phyloP scores from a whole-genome alignment of 1,140 invertebrate genomes.

The Whitmania pigra region DNA sequence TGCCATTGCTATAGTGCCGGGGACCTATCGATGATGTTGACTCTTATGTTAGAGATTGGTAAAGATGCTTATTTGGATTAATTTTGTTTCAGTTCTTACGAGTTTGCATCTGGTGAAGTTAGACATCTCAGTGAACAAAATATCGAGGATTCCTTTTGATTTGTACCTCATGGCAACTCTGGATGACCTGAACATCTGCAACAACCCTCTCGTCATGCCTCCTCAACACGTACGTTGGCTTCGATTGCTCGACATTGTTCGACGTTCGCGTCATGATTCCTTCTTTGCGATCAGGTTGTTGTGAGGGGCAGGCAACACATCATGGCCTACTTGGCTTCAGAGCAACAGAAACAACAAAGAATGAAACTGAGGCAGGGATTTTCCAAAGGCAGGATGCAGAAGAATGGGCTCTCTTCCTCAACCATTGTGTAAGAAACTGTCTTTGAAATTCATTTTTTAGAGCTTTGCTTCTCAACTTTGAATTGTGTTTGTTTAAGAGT shows the following conservation, averaged over 20 bases:
- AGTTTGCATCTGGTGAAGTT: slow-evolving; percentile 5
- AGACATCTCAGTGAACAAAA: slow-evolving; percentile 1
- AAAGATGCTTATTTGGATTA: neutral
- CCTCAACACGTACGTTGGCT: neutral
- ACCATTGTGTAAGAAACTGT: too few species aligned
- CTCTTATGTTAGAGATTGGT: neutral
- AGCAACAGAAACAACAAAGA: neutral
- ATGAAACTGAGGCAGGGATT: neutral
- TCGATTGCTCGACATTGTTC: neutral
- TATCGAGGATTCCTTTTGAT: neutral
- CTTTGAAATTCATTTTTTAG: too few species aligned
- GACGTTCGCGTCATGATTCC: neutral
- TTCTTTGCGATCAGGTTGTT: neutral
- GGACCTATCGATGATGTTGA: neutral
- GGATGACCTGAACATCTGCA: slow-evolving; percentile 1
- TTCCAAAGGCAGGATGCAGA: too few species aligned
- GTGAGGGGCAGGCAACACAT: slow-evolving; percentile 2
- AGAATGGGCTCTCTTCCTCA: too few species aligned
- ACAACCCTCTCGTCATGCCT: neutral
- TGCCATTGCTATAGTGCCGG: neutral
- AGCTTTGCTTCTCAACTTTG: too few species aligned
- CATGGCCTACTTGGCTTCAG: neutral
- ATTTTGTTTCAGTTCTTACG: neutral
- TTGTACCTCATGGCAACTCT: neutral
- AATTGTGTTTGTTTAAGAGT: too few species aligned